A percentile compares a stretch with the other conserved stretches of the same genome.
Conservation (phyloP, 1,140 invertebrate species). For the Bicyclus anynana region DNA sequence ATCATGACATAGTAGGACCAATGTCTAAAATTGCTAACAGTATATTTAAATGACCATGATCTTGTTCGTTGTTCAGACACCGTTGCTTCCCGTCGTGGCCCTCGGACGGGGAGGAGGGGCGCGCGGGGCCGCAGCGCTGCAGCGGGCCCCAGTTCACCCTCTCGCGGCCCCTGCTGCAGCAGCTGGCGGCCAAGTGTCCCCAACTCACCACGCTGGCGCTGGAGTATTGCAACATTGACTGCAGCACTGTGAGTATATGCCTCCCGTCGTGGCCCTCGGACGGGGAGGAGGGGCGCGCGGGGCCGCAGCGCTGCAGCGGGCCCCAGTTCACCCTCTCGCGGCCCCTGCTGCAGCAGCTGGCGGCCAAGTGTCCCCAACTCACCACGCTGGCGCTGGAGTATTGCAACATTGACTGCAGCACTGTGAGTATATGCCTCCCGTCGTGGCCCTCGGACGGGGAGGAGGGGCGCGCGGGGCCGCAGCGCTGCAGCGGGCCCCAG, state of each 20-base stretch:
- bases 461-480: too few species aligned
- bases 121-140: background rate
- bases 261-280: background rate
- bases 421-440: constrained; percentile 30
- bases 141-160: background rate
- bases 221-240: constrained; percentile 62
- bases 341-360: constrained; percentile 24
- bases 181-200: constrained; percentile 31
- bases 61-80: too few species aligned
- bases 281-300: background rate
- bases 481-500: constrained; percentile 12
- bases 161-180: constrained; percentile 11
- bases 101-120: constrained; percentile 7
- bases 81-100: constrained; percentile 29
- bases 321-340: constrained; percentile 37
- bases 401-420: constrained; percentile 58
- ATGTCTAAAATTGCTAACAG: too few species aligned
- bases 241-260: constrained; percentile 39
- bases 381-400: constrained; percentile 47
- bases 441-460: too few species aligned
- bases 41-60: too few species aligned
- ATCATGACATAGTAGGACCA: too few species aligned
- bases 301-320: constrained; percentile 25
- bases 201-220: constrained; percentile 41
- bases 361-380: constrained; percentile 34